phyloP scores from a whole-genome alignment of 2,113 vertebrate species.

The Solea senegalensis region DNA sequence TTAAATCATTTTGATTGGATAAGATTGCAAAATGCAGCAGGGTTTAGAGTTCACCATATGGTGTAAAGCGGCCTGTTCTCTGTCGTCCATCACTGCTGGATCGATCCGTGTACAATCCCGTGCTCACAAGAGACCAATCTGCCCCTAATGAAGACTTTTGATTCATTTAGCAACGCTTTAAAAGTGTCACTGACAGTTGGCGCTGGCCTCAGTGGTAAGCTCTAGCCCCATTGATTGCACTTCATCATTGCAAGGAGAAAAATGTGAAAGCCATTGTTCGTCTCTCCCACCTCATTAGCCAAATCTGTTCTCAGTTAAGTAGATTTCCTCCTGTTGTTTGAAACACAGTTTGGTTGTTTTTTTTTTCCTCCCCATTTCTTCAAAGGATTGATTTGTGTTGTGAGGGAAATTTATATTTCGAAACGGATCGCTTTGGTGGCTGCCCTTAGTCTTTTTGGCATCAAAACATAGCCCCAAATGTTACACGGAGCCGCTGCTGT shows the following conservation, averaged over 20 bases:
- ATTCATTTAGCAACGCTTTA: constrained; percentile 60
- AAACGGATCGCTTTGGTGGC: constrained; percentile 10
- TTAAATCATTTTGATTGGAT: not conserved
- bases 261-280: constrained; percentile 24
- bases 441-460: constrained; percentile 18
- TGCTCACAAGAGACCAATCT: constrained; percentile 51
- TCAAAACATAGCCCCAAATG: constrained; percentile 28
- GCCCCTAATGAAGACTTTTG: constrained; percentile 65
- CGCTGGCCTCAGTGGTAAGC: constrained; percentile 36
- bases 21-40: constrained; percentile 3
- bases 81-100: constrained; percentile 38
- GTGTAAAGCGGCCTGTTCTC: constrained; percentile 1
- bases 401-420: constrained; percentile 5
- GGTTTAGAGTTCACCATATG: not conserved
- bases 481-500: not conserved
- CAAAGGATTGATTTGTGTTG: constrained; percentile 12
- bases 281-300: constrained; percentile 62
- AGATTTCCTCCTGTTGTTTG: constrained; percentile 32
- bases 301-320: constrained; percentile 58
- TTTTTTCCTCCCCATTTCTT: not conserved
- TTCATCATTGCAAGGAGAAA: constrained; percentile 47
- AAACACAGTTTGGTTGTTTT: constrained; percentile 24
- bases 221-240: constrained; percentile 56
- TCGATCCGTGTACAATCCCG: constrained; percentile 50
- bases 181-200: constrained; percentile 33